Evolutionary conservation across 2,113 vertebrate genomes (phyloP), one percentile per base, ranked within the genome.

Genomic region (Tenebrosternarchus preto): DNA sequence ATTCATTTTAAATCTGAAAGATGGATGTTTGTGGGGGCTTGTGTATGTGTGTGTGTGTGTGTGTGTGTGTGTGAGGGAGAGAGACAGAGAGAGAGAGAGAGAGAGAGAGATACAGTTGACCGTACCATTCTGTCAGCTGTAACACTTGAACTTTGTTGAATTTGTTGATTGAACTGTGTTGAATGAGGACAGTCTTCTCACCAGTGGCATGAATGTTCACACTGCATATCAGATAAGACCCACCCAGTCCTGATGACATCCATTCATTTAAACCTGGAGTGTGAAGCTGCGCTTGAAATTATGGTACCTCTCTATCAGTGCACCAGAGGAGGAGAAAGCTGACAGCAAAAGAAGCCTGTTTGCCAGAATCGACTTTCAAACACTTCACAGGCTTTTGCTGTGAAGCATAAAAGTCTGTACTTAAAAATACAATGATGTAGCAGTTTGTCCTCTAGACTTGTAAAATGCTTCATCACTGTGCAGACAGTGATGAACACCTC

Each of bases 191-290:
- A 85, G 75, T 59, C 77, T 87, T 61, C 78, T 80, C 80, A 84
- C 73, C 78, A 84, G 80, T 86, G 84, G 85, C 83, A 86, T 86
- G 86, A 87, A 86, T 83, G 84, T 86, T 89, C 84, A 88, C 88
- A 71, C 87, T 84, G 89, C 90, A 88, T 50, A 50, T 87, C 82
- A 88, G 80, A 87, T 46, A 22, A 67, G 79, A 84, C 72, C 81
- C 80, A 78, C 74, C 84, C 76, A 77, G 82, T 83, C 68, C 70
- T 85, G 61, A 64, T 68, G 76, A 68, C 84, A 63, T 76, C 85
- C 84, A 87, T 87, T 87, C 77, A 89, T 89, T 86, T 80, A 20
- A n/a, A 77, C 53, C 53, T 43, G 24, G 27, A 11, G 57, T 70
- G 27, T 64, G 50, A 82, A 43, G 25, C 77, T 74, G 64, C 12